phyloP scores from a whole-genome alignment of 1,140 invertebrate species.

The Drosophila jambulina region DNA sequence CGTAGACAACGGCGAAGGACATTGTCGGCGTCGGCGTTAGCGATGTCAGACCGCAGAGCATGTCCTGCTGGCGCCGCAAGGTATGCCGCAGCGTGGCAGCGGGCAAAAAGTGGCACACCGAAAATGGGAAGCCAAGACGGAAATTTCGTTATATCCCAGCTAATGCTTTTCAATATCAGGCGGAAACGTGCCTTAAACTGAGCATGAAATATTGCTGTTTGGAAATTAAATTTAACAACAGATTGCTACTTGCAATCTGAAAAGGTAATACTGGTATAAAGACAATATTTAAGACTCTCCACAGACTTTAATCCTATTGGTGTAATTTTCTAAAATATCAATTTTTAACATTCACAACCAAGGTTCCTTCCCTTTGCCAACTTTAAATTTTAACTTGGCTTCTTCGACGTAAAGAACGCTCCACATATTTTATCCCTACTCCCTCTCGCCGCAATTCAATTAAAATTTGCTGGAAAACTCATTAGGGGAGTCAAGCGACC shows the following conservation, averaged over 20 bases:
- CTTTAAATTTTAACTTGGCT: slow-evolving; percentile 4
- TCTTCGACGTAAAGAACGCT: slow-evolving; percentile 1
- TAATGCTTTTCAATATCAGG: slow-evolving; percentile 35
- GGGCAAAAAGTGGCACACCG: slow-evolving; percentile 23
- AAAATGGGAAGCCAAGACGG: slow-evolving; percentile 13
- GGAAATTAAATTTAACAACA: slow-evolving; percentile 10
- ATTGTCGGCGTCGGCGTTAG: not conserved
- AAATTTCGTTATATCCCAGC: slow-evolving; percentile 36
- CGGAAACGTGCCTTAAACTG: slow-evolving; percentile 10
- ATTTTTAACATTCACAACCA: not conserved
- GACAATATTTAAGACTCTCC: not conserved
- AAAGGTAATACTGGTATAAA: not conserved
- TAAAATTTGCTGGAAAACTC: slow-evolving; percentile 65
- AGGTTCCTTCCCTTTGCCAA: not conserved
- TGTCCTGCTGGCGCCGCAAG: slow-evolving; percentile 57
- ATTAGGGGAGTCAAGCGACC: slow-evolving; percentile 69
- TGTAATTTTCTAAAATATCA: not conserved
- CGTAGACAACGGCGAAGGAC: slow-evolving; percentile 13
- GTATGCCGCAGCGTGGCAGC: slow-evolving; percentile 48
- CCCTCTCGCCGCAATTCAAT: slow-evolving; percentile 52
- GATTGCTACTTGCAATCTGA: not conserved
- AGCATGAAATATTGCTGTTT: slow-evolving; percentile 1
- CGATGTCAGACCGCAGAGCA: slow-evolving; percentile 35
- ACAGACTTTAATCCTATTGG: not conserved
- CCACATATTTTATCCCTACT: slow-evolving; percentile 9